Evolutionary conservation across 1,140 invertebrate species (phyloP), one percentile per base, ranked within the genome.

Genomic region (Lordiphosa mommai): DNA sequence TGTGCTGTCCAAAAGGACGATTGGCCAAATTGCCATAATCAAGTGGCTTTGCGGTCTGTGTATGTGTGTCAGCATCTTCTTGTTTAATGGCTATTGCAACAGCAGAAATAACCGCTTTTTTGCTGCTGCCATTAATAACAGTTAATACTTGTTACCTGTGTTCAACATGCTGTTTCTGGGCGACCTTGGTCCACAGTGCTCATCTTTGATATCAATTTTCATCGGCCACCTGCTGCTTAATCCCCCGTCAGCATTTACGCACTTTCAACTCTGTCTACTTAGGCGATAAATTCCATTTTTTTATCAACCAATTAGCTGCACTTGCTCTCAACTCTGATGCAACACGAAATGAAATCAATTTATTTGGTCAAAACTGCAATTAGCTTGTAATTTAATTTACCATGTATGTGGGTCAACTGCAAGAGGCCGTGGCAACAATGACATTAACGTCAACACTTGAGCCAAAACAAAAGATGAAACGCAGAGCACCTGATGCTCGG

Each of bases 391-490:
- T 70, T 82, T 76, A 61, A 80, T 80, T 80, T 82, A 59, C 77
- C 61, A 69, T 71, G 57, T 14, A 76, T 72, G 77, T 82, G 77
- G 76, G 76, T 82, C 76, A 82, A 33, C 59, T 47, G 52, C 52
- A 63, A 48, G 63, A 56, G 53, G 6, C 37, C 8, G 65, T 60
- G 76, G 77, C 58, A 84, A 76, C 76, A 84, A 76, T 68, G 68
- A 58, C 77, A 82, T 82, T 82, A 76, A 69, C 51, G 55, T 63
- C 72, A 53, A 84, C 77, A 82, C 76, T 82, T 51, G 40, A 64
- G 48, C 46, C 34, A 12, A 17, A 41, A 43, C 58, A 46, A 44
- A 44, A 38, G 49, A 37, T 17, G 61, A 23, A 43, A 48, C 43
- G 49, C 38, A 14, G 17, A 33, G 49, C 46, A 23, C 20, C 47